These are phyloP conservation scores for Hemibagrus guttatus DNA, from an alignment of 2,797 vertebrate species.

Conservation along the genomic window DNA sequence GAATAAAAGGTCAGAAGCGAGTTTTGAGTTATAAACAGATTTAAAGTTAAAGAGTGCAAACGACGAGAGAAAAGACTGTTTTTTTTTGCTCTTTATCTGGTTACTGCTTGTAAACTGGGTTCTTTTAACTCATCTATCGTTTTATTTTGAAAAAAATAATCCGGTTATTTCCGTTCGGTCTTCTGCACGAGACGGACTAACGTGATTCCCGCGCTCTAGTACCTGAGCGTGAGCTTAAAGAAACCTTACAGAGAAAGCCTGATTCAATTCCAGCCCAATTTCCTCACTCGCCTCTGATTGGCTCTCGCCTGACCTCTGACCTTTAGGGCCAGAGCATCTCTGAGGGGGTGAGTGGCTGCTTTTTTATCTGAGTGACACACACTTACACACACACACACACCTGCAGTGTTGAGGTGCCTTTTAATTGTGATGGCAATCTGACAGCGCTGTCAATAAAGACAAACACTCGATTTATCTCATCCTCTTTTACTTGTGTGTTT, in stretches of 20 bases:
- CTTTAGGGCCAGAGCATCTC: slow-evolving; percentile 34
- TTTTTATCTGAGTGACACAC: slow-evolving; percentile 10
- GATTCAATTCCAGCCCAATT: slow-evolving; percentile 41
- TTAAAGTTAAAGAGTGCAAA: background rate
- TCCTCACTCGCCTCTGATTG: slow-evolving; percentile 35
- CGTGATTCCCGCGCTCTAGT: slow-evolving; percentile 11
- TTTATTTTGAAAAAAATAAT: slow-evolving; percentile 24
- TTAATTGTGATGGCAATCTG: slow-evolving; percentile 46
- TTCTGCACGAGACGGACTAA: background rate
- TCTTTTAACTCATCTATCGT: background rate
- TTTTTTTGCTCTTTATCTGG: background rate
- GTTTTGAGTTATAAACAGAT: background rate
- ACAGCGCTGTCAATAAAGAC: slow-evolving; percentile 37
- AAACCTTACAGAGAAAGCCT: background rate
- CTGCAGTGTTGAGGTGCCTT: slow-evolving; percentile 27
- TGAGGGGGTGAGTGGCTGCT: slow-evolving; percentile 1
- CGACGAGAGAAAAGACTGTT: background rate
- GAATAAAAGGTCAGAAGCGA: background rate
- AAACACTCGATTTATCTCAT: slow-evolving; percentile 26
- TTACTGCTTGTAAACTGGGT: slow-evolving; percentile 12
- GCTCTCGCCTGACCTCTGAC: slow-evolving; percentile 45
- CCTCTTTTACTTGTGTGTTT: background rate
- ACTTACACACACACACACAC: slow-evolving; percentile 24
- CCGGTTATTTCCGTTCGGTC: background rate
- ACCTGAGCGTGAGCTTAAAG: background rate